Evolutionary conservation across 2,113 vertebrate species (phyloP).

Genomic region (Ginglymostoma cirratum): DNA sequence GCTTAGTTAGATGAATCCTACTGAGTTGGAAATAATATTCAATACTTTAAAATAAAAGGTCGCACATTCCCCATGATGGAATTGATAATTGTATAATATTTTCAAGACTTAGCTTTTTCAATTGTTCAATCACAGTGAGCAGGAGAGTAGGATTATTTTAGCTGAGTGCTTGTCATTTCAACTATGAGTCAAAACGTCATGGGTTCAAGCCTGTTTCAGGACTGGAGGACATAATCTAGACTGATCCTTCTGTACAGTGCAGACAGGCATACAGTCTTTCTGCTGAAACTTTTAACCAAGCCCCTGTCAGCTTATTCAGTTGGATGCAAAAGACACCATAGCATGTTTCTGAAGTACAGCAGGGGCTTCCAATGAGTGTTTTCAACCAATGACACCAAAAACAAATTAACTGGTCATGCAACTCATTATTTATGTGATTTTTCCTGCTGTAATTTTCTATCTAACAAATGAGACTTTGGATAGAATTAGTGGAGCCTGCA

Average conservation of each 20-base stretch:
- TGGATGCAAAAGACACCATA: background rate
- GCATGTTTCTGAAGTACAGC: background rate
- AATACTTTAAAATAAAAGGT: background rate
- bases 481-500: background rate
- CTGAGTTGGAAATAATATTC: background rate
- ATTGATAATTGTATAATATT: background rate
- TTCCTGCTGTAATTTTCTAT: background rate
- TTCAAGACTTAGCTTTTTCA: background rate
- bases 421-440: too few relatives aligned
- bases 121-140: background rate
- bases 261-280: background rate
- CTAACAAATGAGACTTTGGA: background rate
- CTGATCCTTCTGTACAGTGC: background rate
- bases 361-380: background rate
- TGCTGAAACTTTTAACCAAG: background rate
- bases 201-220: background rate
- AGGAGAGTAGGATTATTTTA: background rate
- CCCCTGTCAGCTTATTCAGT: background rate
- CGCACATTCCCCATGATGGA: background rate
- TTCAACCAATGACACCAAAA: background rate
- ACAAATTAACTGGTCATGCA: background rate
- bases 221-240: background rate
- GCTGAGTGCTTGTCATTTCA: background rate
- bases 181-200: background rate
- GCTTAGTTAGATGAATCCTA: background rate